Evolutionary conservation across 2,888 invertebrate genomes (phyloP), one percentile per base, ranked within the genome.

Genomic region (Xestia ashworthii): DNA sequence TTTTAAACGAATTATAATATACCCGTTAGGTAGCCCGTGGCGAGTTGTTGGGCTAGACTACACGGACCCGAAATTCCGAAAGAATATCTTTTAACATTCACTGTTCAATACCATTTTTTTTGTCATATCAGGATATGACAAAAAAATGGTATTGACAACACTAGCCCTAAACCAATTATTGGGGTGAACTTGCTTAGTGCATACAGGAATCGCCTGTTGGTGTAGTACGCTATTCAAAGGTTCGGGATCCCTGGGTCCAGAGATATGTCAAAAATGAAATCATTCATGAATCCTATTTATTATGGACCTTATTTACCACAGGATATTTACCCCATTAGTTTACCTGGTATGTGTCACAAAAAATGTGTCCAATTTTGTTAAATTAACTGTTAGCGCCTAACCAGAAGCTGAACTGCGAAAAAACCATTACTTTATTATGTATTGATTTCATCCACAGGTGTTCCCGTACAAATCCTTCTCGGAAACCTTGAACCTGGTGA

Each of bases 381-480:
- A 8, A 3, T 32, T 60, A 32, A 16, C 32, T 32, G 58, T n/a
- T 60, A 19, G 32, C 60, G 60, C 32, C 60, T 16, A 60, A 16
- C 16, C 32, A 60, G 8, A 32, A 60, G 3, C 16, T 16, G 32
- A 5, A 60, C 60, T 60, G 19, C 32, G 41, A n/a, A 64, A 14
- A 65, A 65, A 3, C 3, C n/a, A 6, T n/a, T n/a, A 41, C 6
- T 58, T 58, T 58, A 25, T 14, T 3, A 58, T 38, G 22, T 62
- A n/a, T n/a, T 44, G n/a, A n/a, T 65, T 65, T n/a, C 41, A 14
- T 81, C 91, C 92, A 68, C 97, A 98, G 94, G 97, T 98, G 70
- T 99, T 99, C 92, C 99, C 99, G 0, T 99, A 99, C 95, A 98
- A 98, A 91, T 98, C 99, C 0, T 99, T 99, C 92, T 99, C 99